Evolutionary conservation across 2,113 vertebrate genomes (phyloP).

Genomic region (Emberiza fucata): DNA sequence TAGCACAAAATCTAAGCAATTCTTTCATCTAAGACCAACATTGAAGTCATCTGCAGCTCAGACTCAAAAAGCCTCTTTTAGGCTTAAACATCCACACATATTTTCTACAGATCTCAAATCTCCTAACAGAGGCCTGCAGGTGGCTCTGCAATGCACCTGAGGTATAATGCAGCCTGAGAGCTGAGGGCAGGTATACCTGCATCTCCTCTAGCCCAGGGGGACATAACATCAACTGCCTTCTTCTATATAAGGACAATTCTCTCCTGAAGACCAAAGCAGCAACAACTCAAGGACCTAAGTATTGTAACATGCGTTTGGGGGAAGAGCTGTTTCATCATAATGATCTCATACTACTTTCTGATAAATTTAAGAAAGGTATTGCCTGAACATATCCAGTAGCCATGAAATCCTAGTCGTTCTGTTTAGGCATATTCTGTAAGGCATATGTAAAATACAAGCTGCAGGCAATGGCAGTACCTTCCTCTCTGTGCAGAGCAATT

Average conservation of each 20-base stretch:
- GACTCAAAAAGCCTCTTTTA: neutral
- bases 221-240: neutral
- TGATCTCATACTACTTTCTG: neutral
- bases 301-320: neutral
- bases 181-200: neutral
- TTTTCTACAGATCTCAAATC: neutral
- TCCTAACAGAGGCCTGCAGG: neutral
- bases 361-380: neutral
- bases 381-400: neutral
- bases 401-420: neutral
- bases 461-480: neutral
- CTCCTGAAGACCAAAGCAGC: neutral
- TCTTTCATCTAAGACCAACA: neutral
- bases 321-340: neutral
- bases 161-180: neutral
- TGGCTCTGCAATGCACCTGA: neutral
- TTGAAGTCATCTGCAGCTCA: neutral
- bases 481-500: neutral
- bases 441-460: neutral
- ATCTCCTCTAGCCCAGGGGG: neutral
- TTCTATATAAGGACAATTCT: neutral
- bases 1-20: neutral
- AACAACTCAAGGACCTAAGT: neutral
- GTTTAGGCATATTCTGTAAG: neutral
- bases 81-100: neutral